These are phyloP conservation scores for Plodia interpunctella DNA, from an alignment of 1,140 invertebrate species.

Conservation along the genomic window DNA sequence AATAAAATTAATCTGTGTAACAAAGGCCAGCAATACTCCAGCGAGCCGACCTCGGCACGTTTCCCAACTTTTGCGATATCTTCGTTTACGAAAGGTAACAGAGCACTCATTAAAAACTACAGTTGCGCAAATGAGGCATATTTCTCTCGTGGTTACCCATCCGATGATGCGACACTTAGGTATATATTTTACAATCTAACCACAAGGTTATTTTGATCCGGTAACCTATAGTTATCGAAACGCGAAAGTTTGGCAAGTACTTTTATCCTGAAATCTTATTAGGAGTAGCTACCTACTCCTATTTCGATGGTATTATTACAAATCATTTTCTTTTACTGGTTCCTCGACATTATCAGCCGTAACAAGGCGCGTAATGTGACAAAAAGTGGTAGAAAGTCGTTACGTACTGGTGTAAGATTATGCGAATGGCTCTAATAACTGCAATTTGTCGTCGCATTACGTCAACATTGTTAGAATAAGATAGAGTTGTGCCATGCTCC, in stretches of 20 bases:
- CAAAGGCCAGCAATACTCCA: conserved; percentile 30
- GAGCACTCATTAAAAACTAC: conserved; percentile 28
- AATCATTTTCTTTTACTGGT: conserved; percentile 8
- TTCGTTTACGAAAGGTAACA: conserved; percentile 54
- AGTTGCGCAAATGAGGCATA: conserved; percentile 31
- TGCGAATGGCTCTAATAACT: conserved; percentile 7
- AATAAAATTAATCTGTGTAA: conserved; percentile 36
- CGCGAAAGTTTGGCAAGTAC: no score
- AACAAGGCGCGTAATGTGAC: conserved; percentile 16
- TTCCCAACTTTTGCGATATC: conserved; percentile 60
- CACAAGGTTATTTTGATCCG: conserved; percentile 8
- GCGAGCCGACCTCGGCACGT: conserved; percentile 36
- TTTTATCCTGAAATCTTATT: no score
- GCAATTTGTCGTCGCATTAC: not conserved
- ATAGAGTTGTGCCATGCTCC: no score
- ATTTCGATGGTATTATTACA: no score
- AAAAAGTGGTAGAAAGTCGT: conserved; percentile 18
- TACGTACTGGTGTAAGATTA: conserved; percentile 13
- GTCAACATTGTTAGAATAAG: no score
- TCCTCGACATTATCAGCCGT: conserved; percentile 15
- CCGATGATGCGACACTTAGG: conserved; percentile 12
- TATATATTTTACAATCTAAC: conserved; percentile 6
- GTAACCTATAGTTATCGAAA: no score
- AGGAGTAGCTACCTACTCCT: no score
- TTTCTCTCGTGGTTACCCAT: conserved; percentile 35